Conservation (phyloP, 2,888 invertebrate species). For the Apamea sordens region DNA sequence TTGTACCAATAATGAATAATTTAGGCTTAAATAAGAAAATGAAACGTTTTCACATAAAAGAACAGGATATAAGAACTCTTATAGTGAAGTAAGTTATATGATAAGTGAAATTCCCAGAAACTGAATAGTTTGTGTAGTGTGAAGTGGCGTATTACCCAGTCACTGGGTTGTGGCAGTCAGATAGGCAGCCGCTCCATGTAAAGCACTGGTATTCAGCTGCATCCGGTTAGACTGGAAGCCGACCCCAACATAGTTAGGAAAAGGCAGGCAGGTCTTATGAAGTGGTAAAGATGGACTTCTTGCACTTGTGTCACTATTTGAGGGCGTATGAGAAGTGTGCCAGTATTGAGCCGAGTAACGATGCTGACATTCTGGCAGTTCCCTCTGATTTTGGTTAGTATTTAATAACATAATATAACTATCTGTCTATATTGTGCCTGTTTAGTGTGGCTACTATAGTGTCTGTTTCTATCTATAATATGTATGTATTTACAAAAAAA, state of each 20-base stretch:
- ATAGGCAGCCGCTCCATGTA: not conserved
- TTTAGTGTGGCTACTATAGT: too few relatives aligned
- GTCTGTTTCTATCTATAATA: too few relatives aligned
- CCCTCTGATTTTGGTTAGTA: constrained; percentile 50
- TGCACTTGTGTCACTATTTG: constrained; percentile 77
- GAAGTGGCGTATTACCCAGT: not conserved
- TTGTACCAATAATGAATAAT: not conserved
- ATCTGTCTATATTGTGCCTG: too few relatives aligned
- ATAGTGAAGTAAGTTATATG: not conserved
- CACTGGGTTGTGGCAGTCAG: not conserved
- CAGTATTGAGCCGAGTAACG: not conserved
- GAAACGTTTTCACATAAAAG: not conserved
- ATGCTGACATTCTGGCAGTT: not conserved
- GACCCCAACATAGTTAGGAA: not conserved
- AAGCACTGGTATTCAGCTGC: not conserved
- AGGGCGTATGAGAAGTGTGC: constrained; percentile 58
- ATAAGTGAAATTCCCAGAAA: constrained; percentile 12
- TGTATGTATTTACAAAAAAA: too few relatives aligned
- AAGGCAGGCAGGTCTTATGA: not conserved
- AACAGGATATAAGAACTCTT: not conserved
- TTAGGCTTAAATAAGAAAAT: not conserved
- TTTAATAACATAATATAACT: not conserved
- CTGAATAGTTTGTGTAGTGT: not conserved
- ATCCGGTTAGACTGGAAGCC: not conserved
- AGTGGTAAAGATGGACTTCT: constrained; percentile 76